Evolutionary conservation across 2,888 invertebrate species (phyloP).

Genomic region (Dynastes tityus): DNA sequence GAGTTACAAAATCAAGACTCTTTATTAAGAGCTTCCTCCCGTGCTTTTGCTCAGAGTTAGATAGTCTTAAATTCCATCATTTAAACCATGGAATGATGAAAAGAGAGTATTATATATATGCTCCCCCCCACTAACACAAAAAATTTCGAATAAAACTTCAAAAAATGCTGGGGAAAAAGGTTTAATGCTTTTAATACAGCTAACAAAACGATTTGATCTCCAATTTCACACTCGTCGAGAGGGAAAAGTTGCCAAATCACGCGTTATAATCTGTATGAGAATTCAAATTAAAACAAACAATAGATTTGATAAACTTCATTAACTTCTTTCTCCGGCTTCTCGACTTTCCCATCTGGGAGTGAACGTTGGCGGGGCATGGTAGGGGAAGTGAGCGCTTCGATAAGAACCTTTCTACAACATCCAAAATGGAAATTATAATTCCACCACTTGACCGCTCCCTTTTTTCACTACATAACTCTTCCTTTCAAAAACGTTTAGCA

Average conservation of each 20-base stretch:
- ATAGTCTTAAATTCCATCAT: too few species aligned
- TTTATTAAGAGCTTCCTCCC: too few species aligned
- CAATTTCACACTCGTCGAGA: background rate
- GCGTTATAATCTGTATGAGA: conserved; percentile 3
- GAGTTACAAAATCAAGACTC: too few species aligned
- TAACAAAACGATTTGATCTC: background rate
- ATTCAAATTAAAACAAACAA: conserved; percentile 36
- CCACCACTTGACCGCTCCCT: conserved; percentile 8
- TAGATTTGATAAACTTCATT: conserved; percentile 37
- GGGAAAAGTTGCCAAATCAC: background rate
- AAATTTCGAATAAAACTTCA: too few species aligned
- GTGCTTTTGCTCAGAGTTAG: too few species aligned
- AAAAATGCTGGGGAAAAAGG: too few species aligned
- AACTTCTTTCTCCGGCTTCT: conserved; percentile 17
- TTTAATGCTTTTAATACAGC: too few species aligned
- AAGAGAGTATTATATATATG: too few species aligned
- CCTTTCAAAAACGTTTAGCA: conserved; percentile 28
- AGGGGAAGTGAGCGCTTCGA: conserved; percentile 8
- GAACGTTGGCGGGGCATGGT: background rate
- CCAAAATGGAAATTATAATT: conserved; percentile 37
- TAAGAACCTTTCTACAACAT: conserved; percentile 24
- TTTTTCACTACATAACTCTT: conserved; percentile 36
- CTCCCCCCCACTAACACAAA: too few species aligned
- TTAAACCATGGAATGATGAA: too few species aligned
- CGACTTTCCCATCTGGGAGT: background rate